These are phyloP conservation scores for Eulithis prunata DNA, from an alignment of 2,888 invertebrate genomes.

Conservation along the genomic window DNA sequence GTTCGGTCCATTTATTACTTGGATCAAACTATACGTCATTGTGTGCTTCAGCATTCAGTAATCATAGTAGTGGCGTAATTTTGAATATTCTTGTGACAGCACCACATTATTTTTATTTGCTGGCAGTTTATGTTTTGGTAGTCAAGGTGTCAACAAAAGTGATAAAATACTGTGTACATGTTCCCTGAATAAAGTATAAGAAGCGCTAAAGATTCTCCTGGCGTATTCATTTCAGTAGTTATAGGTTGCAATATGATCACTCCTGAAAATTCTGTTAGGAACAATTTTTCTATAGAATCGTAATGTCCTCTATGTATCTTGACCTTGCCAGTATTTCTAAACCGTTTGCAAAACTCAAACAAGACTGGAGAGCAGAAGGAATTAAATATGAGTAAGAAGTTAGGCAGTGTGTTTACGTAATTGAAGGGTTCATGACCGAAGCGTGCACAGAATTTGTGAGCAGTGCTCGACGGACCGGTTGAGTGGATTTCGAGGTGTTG, in stretches of 20 bases:
- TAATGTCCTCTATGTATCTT: slow-evolving; percentile 4
- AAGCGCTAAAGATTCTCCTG: too few relatives aligned
- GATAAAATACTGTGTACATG: too few relatives aligned
- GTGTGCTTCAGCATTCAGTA: slow-evolving; percentile 1
- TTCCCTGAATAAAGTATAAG: too few relatives aligned
- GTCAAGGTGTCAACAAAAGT: too few relatives aligned
- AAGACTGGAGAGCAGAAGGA: slow-evolving; percentile 20
- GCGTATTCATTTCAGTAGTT: too few relatives aligned
- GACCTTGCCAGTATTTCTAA: slow-evolving; percentile 17
- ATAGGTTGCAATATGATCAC: too few relatives aligned
- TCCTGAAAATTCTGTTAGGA: too few relatives aligned
- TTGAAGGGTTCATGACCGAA: slow-evolving; percentile 14
- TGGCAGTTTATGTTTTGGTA: too few relatives aligned
- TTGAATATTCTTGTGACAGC: too few relatives aligned
- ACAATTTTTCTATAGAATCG: not conserved
- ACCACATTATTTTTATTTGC: too few relatives aligned
- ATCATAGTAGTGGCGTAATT: too few relatives aligned
- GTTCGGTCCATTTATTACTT: not conserved
- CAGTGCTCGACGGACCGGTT: slow-evolving; percentile 9
- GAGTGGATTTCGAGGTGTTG: slow-evolving; percentile 5
- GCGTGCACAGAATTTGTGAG: slow-evolving; percentile 27
- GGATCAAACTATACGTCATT: not conserved
- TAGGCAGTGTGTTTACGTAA: slow-evolving; percentile 25
- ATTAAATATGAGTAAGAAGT: slow-evolving; percentile 36
- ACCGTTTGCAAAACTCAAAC: slow-evolving; percentile 28